Conservation (phyloP, 2,797 vertebrate species). For the Fundulus diaphanus region DNA sequence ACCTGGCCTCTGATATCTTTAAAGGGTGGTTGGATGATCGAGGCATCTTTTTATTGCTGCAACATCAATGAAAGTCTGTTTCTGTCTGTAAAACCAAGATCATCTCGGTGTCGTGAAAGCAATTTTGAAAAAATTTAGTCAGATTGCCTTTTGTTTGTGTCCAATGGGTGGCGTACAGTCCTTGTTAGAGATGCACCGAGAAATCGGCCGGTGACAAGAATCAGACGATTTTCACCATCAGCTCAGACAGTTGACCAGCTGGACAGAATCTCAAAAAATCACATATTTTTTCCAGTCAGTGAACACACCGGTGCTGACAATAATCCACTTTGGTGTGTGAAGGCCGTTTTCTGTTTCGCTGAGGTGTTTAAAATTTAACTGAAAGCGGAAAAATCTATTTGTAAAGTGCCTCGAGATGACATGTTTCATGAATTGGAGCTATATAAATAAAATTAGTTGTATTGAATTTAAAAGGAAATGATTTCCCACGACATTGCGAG, state of each 20-base stretch:
- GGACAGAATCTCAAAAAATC: not conserved
- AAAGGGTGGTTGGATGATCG: slow-evolving; percentile 1
- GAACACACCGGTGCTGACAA: not conserved
- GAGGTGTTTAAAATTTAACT: not conserved
- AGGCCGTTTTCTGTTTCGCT: not conserved
- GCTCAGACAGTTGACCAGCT: not conserved
- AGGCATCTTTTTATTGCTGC: not conserved
- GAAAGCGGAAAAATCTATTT: not conserved
- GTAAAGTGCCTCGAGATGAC: no score
- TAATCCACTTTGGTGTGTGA: not conserved
- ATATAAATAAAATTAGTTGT: no score
- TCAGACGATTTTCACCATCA: not conserved
- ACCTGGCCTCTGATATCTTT: slow-evolving; percentile 19
- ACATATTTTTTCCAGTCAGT: not conserved
- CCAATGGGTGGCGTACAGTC: not conserved
- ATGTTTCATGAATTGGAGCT: no score
- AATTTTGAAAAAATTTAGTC: slow-evolving; percentile 6
- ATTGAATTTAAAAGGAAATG: not conserved
- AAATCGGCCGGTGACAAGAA: not conserved
- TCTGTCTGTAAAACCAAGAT: slow-evolving; percentile 1
- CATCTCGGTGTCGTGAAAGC: slow-evolving; percentile 12
- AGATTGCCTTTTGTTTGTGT: slow-evolving; percentile 1
- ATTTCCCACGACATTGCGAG: not conserved
- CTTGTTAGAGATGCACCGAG: slow-evolving; percentile 1
- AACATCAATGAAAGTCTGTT: slow-evolving; percentile 8